A percentile compares a stretch with the other conserved stretches of the same genome.
phyloP scores from a whole-genome alignment of 2,888 invertebrate species.

The Onthophagus sagittarius region DNA sequence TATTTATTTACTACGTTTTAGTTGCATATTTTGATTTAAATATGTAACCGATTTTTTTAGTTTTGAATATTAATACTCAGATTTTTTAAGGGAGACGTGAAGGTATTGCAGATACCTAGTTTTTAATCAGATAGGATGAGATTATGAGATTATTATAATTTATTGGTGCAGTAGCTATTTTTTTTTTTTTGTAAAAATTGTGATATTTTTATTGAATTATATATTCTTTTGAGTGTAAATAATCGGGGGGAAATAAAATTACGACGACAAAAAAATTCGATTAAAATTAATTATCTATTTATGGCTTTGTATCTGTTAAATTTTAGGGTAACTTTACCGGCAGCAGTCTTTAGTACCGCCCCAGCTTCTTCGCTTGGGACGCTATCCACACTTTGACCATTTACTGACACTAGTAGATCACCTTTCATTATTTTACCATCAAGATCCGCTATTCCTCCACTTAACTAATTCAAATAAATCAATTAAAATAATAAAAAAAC shows the following conservation, averaged over 20 bases:
- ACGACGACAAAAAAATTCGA: conserved; percentile 6
- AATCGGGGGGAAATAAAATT: not conserved
- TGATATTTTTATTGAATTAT: no score
- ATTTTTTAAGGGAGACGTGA: not conserved
- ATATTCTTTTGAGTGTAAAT: not conserved
- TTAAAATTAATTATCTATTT: conserved; percentile 21
- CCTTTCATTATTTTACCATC: conserved; percentile 90
- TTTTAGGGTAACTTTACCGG: conserved; percentile 78
- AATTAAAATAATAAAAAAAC: conserved; percentile 20
- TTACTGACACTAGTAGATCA: conserved; percentile 84
- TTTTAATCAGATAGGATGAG: no score
- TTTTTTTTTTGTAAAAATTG: no score
- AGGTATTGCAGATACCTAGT: no score
- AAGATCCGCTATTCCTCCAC: conserved; percentile 81
- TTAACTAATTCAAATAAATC: conserved; percentile 56
- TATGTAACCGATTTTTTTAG: not conserved
- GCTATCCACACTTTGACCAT: conserved; percentile 76
- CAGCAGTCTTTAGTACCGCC: conserved; percentile 82
- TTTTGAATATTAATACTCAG: not conserved
- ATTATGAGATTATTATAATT: not conserved
- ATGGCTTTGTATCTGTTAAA: conserved; percentile 76
- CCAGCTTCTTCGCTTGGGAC: conserved; percentile 82
- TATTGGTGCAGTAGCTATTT: not conserved
- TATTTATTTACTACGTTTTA: not conserved
- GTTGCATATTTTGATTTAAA: not conserved